Base-by-base conservation (phyloP, 2,113 vertebrate genomes). In the Poeciliopsis prolifica region DNA sequence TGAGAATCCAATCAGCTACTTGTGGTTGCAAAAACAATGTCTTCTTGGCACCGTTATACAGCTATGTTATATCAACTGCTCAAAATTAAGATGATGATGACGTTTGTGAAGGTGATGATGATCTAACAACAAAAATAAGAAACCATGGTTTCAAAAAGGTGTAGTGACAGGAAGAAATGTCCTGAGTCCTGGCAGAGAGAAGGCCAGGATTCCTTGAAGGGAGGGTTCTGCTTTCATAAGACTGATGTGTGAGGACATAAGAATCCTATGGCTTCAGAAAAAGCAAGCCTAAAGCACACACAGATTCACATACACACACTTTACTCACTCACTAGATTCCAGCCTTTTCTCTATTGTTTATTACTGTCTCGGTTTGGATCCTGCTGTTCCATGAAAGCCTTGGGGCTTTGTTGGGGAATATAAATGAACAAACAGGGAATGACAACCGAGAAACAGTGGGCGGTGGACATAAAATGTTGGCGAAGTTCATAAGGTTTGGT, bases 211-310 rank as follows among this genome's bases (percentile, higher is more conserved):
- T 87, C 85, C 87, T 89, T 79, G 65, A 86, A 90, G 87, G 87
- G 28, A 51, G 72, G 3, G 51, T 80, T 86, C 65, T 74, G 74
- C 86, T 77, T 69, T 80, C 86, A 86, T 81, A 75, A 75, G 88
- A 92, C 83, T 86, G 89, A 92, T 90, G 83, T 86, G 87, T 66
- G 68, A 79, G 84, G 90, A 92, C 92, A 91, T 87, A 82, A 81
- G 74, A 80, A 81, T 90, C 80, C 77, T 70, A 35, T 35, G 74
- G 88, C 90, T 85, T 40, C 62, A 69, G 72, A 72, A 72, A 66
- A 54, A 68, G 68, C 75, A 80, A 68, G 62, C 70, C 70, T 68
- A 33, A 73, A 77, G 73, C 58, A 4, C 65, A 74, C 67, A 58
- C 62, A 61, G 42, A 60, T 37, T 13, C 44, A 35, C 9, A 2